Evolutionary conservation across 2,888 invertebrate species (phyloP).

Genomic region (Calameuta idolon): DNA sequence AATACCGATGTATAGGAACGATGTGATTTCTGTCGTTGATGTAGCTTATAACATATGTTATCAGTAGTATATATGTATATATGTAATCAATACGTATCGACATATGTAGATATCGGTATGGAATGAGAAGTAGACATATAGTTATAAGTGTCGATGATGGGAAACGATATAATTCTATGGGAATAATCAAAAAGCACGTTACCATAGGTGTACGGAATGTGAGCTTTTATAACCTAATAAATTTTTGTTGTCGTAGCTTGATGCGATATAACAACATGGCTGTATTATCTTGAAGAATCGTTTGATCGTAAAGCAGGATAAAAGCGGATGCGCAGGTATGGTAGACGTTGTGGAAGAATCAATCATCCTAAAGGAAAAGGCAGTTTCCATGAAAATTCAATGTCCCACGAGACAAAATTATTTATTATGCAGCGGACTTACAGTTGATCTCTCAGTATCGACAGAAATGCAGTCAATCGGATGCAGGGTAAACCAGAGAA

Average conservation of each 20-base stretch:
- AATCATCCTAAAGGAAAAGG: not conserved
- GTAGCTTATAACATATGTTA: not conserved
- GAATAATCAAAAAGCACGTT: not conserved
- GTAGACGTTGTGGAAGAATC: not conserved
- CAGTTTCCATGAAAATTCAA: too few relatives aligned
- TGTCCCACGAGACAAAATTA: not conserved
- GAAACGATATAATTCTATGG: not conserved
- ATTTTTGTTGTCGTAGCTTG: not conserved
- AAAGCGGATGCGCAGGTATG: not conserved
- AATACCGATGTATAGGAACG: conserved; percentile 26
- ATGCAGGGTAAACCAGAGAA: too few relatives aligned
- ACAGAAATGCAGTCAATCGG: too few relatives aligned
- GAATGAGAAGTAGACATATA: not conserved
- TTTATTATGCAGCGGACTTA: not conserved
- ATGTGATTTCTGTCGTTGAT: conserved; percentile 41
- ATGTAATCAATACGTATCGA: not conserved
- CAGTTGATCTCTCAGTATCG: too few relatives aligned
- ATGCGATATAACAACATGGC: not conserved
- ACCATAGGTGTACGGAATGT: not conserved
- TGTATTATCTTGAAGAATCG: not conserved
- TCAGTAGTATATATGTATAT: not conserved
- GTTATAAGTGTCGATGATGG: not conserved
- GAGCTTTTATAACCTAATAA: not conserved
- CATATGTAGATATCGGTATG: not conserved
- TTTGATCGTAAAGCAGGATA: not conserved